Evolutionary conservation across 2,888 invertebrate genomes (phyloP), one percentile per base, ranked within the genome.

Genomic region (Anarsia innoxiella): DNA sequence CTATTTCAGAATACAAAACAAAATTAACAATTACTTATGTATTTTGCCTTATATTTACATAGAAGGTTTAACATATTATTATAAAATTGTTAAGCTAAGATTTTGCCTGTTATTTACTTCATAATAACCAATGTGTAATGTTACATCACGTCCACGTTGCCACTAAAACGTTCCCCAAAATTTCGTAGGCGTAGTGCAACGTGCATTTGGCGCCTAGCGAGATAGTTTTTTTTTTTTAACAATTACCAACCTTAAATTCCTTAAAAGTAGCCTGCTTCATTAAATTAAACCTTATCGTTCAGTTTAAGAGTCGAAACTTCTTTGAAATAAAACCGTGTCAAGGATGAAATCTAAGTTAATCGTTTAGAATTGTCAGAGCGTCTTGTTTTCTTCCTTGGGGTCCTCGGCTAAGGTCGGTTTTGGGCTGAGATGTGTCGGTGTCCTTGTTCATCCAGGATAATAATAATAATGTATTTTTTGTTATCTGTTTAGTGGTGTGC

Each of bases 381-480:
- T 12, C 11, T 14, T 30, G 53, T 43, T 48, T 51, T 46, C 25
- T 34, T 33, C 51, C 45, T 46, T 56, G 44, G 27, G 0, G 0
- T 1, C 1, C 8, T 1, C 2, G 14, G 6, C 37, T 59, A 72
- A 36, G 55, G 68, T 55, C 27, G 40, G 51, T 39, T 55, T 63
- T 74, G 12, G 45, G 11, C 14, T 53, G 48, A 2, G 27, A 2
- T 2, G 38, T 11, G 33, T 25, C 49, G 12, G 26, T 66, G 64
- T 68, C 66, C 70, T 72, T 68, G 65, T n/a, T n/a, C n/a, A n/a
- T n/a, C n/a, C 64, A 59, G 58, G 58, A 66, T 65, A 72, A 76
- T 84, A 82, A 82, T 83, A 84, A 82, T 82, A 84, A 78, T 75
- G 68, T 66, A 64, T 80, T 79, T 82, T 80, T 82, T 80, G 71